A percentile compares a stretch with the other conserved stretches of the same genome.
These are phyloP conservation scores for Struthidea cinerea DNA, from an alignment of 2,113 vertebrate species.

Conservation along the genomic window DNA sequence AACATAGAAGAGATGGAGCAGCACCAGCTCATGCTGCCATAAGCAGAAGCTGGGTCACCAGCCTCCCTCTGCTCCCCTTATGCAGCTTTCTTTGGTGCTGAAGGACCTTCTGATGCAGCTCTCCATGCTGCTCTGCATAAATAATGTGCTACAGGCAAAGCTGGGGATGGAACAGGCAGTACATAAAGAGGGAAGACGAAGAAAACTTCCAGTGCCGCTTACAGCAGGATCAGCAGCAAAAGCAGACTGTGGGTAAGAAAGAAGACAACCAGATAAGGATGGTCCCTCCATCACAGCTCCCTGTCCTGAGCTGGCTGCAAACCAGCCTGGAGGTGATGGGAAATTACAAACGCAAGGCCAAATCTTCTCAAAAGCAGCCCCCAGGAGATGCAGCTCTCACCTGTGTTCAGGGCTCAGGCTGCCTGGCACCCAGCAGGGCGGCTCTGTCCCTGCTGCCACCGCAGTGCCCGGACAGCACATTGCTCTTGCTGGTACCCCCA, in stretches of 20 bases:
- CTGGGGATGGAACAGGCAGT: not conserved
- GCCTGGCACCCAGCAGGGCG: not conserved
- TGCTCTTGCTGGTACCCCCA: not conserved
- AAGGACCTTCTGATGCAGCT: not conserved
- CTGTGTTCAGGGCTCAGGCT: not conserved
- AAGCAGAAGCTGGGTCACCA: not conserved
- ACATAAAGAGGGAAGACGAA: not conserved
- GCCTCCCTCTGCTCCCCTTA: not conserved
- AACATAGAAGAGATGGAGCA: not conserved
- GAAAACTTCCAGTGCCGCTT: not conserved
- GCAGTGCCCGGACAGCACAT: too few relatives aligned
- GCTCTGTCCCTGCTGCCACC: not conserved
- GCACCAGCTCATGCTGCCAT: not conserved
- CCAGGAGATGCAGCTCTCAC: not conserved
- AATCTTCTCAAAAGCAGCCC: not conserved
- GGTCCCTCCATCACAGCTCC: not conserved
- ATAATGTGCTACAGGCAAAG: not conserved
- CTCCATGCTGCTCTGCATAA: not conserved
- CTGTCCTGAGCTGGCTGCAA: not conserved
- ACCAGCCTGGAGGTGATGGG: not conserved
- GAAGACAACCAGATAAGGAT: not conserved
- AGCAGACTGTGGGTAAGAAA: not conserved
- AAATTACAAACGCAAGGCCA: not conserved
- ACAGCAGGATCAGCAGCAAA: not conserved
- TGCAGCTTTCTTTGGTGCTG: not conserved